Evolutionary conservation across 2,797 vertebrate genomes (phyloP).

Genomic region (Heterohyrax brucei): DNA sequence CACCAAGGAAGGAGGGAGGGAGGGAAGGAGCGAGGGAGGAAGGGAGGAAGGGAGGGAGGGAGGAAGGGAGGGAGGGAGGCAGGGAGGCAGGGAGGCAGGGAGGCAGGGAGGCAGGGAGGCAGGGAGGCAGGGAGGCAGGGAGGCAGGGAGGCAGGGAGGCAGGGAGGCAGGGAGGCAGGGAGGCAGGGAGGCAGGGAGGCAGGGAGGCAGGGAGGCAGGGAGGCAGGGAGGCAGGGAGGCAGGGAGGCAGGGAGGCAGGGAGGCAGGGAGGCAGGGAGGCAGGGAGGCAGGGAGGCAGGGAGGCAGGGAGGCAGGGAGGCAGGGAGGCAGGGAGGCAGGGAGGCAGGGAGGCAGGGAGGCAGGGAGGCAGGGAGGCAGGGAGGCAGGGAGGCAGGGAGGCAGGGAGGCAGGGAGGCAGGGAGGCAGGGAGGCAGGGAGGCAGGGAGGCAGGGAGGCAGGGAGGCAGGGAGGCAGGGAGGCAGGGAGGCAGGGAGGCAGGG

Average conservation of each 20-base stretch:
- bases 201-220: too few relatives aligned
- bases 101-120: background rate
- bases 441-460: too few relatives aligned
- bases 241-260: fast-evolving
- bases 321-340: too few relatives aligned
- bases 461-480: background rate
- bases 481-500: fast-evolving
- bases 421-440: background rate
- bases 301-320: background rate
- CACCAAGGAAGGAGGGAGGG: background rate
- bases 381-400: too few relatives aligned
- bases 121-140: fast-evolving
- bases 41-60: too few relatives aligned
- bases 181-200: background rate
- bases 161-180: background rate
- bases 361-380: background rate
- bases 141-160: background rate
- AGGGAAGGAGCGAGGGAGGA: too few relatives aligned
- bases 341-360: too few relatives aligned
- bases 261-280: background rate
- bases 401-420: too few relatives aligned
- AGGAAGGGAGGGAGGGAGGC: too few relatives aligned
- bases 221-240: background rate
- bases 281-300: background rate
- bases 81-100: too few relatives aligned